Percentiles rank a stretch among this genome's conserved stretches.
Conservation (phyloP, 2,797 vertebrate species). For the Anniella stebbinsi region DNA sequence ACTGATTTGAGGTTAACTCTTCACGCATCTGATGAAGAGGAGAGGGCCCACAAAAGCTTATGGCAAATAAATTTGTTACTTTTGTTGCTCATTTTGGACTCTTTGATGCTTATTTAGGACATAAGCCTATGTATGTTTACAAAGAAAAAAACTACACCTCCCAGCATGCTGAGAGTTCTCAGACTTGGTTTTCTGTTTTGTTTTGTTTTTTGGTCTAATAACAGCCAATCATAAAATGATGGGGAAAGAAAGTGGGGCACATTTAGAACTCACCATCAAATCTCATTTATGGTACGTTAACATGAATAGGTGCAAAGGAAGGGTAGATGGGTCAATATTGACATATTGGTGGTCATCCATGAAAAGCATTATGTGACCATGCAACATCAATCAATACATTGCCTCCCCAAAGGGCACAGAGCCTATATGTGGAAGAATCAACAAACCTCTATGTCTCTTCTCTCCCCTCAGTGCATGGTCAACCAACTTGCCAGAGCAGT, state of each 20-base stretch:
- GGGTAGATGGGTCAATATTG: background rate
- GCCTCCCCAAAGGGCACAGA: background rate
- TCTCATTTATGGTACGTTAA: slow-evolving; percentile 20
- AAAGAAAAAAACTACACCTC: too few relatives aligned
- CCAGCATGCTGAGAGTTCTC: too few relatives aligned
- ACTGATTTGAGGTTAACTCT: too few relatives aligned
- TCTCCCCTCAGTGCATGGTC: background rate
- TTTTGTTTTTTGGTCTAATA: background rate
- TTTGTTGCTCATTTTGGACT: too few relatives aligned
- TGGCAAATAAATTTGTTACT: too few relatives aligned
- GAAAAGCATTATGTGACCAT: background rate
- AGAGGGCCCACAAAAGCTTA: too few relatives aligned
- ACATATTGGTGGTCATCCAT: background rate
- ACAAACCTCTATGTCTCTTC: background rate
- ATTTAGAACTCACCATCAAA: background rate
- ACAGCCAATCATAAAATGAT: slow-evolving; percentile 7
- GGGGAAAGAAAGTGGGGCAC: slow-evolving; percentile 13
- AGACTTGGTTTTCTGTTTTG: too few relatives aligned
- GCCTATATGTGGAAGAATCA: background rate
- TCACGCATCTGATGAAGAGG: too few relatives aligned
- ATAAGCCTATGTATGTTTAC: too few relatives aligned
- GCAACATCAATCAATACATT: background rate
- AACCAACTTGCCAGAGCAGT: background rate
- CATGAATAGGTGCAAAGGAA: background rate
- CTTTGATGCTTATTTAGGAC: too few relatives aligned